Conservation (phyloP, 2,888 invertebrate genomes). For the Trichopoda pennipes region DNA sequence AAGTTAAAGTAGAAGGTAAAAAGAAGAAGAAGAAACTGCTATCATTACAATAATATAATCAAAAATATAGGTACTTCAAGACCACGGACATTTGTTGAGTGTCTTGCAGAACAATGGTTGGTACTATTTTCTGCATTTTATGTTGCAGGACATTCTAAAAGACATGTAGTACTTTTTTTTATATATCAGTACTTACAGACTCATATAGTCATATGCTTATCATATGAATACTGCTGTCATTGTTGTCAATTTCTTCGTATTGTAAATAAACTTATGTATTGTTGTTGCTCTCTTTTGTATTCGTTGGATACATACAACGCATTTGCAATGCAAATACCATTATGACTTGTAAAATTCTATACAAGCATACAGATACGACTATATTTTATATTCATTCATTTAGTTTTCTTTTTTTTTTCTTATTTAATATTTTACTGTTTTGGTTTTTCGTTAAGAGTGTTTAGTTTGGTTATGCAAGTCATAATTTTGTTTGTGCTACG, state of each 20-base stretch:
- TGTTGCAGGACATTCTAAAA: slow-evolving; percentile 58
- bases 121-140: slow-evolving; percentile 57
- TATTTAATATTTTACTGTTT: slow-evolving; percentile 38
- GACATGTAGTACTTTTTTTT: slow-evolving; percentile 37
- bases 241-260: slow-evolving; percentile 62
- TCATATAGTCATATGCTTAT: slow-evolving; percentile 22
- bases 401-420: slow-evolving; percentile 35
- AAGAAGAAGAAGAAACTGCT: not conserved
- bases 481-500: slow-evolving; percentile 65
- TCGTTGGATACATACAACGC: slow-evolving; percentile 45
- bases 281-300: slow-evolving; percentile 56
- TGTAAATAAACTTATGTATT: slow-evolving; percentile 3
- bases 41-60: slow-evolving; percentile 32
- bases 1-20: slow-evolving; percentile 2
- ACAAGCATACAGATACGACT: not conserved
- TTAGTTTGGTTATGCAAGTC: slow-evolving; percentile 68
- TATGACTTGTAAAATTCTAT: slow-evolving; percentile 70
- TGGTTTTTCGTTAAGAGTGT: slow-evolving; percentile 48
- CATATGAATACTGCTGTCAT: slow-evolving; percentile 59
- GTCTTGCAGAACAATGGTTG: slow-evolving; percentile 47
- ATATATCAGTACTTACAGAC: slow-evolving; percentile 11
- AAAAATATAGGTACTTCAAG: slow-evolving; percentile 2
- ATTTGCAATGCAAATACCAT: slow-evolving; percentile 72
- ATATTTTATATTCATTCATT: slow-evolving; percentile 48
- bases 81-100: slow-evolving; percentile 36